A percentile compares a stretch with the other conserved stretches of the same genome.
phyloP scores from a whole-genome alignment of 2,797 vertebrate species.

The Helarctos malayanus region DNA sequence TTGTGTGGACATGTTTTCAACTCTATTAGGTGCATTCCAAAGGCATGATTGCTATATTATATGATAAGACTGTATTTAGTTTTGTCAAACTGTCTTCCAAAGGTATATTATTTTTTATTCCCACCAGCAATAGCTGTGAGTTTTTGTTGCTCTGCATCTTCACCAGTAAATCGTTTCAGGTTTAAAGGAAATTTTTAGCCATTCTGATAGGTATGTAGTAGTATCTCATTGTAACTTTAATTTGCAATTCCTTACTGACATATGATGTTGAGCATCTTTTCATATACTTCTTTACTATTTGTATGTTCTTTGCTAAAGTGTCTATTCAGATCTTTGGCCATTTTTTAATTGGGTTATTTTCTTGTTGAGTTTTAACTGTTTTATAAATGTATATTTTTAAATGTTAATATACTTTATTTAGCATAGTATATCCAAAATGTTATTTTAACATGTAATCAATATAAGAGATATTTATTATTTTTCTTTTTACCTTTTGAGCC shows the following conservation, averaged over 20 bases:
- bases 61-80: background rate
- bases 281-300: background rate
- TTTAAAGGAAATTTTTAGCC: background rate
- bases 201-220: background rate
- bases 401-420: background rate
- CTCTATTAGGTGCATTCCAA: background rate
- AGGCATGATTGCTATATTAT: background rate
- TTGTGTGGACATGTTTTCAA: background rate
- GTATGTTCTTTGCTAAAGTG: background rate
- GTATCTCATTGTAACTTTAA: background rate
- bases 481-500: background rate
- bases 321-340: background rate
- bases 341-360: background rate
- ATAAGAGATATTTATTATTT: background rate
- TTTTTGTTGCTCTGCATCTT: background rate
- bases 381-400: background rate
- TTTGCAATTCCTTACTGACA: background rate
- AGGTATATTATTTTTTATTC: background rate
- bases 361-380: background rate
- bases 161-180: background rate
- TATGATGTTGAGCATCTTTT: background rate
- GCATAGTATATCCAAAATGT: background rate
- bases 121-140: background rate
- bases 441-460: background rate
- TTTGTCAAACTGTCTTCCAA: background rate